Conservation (phyloP, 2,797 vertebrate genomes). For the Sebastolobus alascanus region DNA sequence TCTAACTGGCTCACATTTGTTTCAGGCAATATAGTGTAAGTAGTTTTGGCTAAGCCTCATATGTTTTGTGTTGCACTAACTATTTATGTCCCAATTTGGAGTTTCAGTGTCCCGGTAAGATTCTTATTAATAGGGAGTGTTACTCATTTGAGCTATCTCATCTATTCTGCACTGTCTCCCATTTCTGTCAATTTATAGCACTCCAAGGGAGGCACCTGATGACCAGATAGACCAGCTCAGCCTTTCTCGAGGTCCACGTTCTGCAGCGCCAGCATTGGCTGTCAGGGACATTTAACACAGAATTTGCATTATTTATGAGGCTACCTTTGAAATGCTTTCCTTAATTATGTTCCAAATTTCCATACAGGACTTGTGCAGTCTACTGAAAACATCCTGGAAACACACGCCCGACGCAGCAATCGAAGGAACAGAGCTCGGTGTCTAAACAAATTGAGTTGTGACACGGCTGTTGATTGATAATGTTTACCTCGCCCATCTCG, state of each 20-base stretch:
- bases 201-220: slow-evolving; percentile 81
- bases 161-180: slow-evolving; percentile 78
- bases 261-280: slow-evolving; percentile 83
- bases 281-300: slow-evolving; percentile 84
- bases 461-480: slow-evolving; percentile 78
- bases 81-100: slow-evolving; percentile 62
- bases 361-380: slow-evolving; percentile 64
- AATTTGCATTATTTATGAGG: slow-evolving; percentile 89
- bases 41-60: slow-evolving; percentile 1
- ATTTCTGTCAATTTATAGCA: slow-evolving; percentile 83
- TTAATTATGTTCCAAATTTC: slow-evolving; percentile 85
- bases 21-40: neutral
- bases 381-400: slow-evolving; percentile 55
- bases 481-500: slow-evolving; percentile 78
- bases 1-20: neutral
- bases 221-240: slow-evolving; percentile 83
- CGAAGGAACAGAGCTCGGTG: slow-evolving; percentile 36
- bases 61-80: slow-evolving; percentile 45
- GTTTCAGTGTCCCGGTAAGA: slow-evolving; percentile 52
- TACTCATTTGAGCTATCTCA: slow-evolving; percentile 72
- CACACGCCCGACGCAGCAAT: slow-evolving; percentile 36
- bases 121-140: slow-evolving; percentile 73
- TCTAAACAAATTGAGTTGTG: slow-evolving; percentile 74
- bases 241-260: slow-evolving; percentile 76
- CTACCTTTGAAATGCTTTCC: slow-evolving; percentile 81